phyloP scores from a whole-genome alignment of 2,888 invertebrate genomes.

The Cantharis nigra region DNA sequence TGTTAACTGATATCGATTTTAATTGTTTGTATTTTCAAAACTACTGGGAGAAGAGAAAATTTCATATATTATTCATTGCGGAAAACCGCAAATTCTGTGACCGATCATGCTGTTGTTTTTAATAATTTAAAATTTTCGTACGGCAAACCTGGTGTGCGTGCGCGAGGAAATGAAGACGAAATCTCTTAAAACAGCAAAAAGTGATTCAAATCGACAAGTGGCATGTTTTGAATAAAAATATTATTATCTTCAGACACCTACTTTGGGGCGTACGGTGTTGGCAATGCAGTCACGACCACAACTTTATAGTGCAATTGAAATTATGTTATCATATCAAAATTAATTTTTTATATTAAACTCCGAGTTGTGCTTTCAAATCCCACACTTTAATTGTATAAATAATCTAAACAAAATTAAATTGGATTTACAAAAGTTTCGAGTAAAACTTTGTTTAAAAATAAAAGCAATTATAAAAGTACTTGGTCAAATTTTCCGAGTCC shows the following conservation, averaged over 20 bases:
- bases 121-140: neutral
- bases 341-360: neutral
- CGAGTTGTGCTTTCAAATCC: neutral
- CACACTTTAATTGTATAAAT: neutral
- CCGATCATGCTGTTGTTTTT: neutral
- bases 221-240: constrained; percentile 29
- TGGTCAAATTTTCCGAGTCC: constrained; percentile 9
- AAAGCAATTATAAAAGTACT: neutral
- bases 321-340: neutral
- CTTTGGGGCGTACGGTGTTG: constrained; percentile 4
- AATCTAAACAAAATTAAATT: neutral
- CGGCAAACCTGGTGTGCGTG: neutral
- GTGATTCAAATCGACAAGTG: constrained; percentile 29
- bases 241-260: constrained; percentile 15
- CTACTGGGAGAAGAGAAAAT: neutral
- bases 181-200: constrained; percentile 1
- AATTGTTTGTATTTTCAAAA: neutral
- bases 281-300: constrained; percentile 10
- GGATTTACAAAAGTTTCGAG: neutral
- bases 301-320: constrained; percentile 11
- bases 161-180: neutral
- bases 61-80: neutral
- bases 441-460: neutral
- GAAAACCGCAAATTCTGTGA: neutral
- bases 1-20: constrained; percentile 7